Evolutionary conservation across 2,888 invertebrate species (phyloP), one percentile per base, ranked within the genome.

Genomic region (Lymantria monacha): DNA sequence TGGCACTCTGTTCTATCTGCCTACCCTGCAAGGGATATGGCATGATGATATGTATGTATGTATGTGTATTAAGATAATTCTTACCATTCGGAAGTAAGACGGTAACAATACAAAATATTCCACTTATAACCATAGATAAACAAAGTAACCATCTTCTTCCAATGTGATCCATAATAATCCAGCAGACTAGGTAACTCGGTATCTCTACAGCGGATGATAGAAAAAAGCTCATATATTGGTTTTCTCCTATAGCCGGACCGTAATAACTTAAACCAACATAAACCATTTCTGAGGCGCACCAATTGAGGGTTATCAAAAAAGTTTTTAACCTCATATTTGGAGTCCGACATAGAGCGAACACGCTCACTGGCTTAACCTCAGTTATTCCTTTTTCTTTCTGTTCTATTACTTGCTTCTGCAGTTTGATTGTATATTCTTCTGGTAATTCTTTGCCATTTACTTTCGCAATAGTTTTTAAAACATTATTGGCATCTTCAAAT

Each of bases 221-320:
- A 57, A 97, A 94, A 80, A 98, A 98, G 72, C 97, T 97, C 70
- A 97, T 92, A 83, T 97, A 97, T 70, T 97, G 96, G 80, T 97
- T 96, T 70, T 93, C 95, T 9, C 97, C 97, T 48, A 98, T 92
- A 0, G 97, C 95, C 9, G 97, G 97, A 0, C 97, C 97, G 70
- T 98, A 98, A 76, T 97, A 97, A 64, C 97, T 97, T 38, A 98
- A 91, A 0, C 98, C 98, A 13, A 98, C 95, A 75, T 98, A 98
- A 1, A 97, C 97, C 81, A 96, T 97, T 74, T 97, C 97, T 69
- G 97, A 97, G 45, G 97, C 97, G 78, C 98, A 97, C 97, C 97
- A 97, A 79, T 96, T 97, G 15, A 97, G 82, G 0, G 97, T 97
- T 48, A 97, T 97, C 48, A 97, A 86, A 61, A 94, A 93, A 0